Percentiles rank a stretch among this genome's conserved stretches.
Evolutionary conservation across 2,888 invertebrate species (phyloP).

Genomic region (Caenorhabditis drosophilae): DNA sequence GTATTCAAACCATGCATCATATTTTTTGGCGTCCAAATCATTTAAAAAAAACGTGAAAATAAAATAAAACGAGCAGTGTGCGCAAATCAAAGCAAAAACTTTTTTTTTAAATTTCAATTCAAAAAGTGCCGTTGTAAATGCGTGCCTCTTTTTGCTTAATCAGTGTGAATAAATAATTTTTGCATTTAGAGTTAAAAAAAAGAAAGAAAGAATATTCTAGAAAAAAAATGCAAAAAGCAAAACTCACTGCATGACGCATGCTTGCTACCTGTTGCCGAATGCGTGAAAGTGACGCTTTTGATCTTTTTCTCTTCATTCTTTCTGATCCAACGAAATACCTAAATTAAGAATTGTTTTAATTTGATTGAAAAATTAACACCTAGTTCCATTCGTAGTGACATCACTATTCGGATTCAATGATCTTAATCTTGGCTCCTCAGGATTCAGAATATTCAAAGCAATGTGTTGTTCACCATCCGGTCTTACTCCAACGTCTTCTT

Average conservation of each 20-base stretch:
- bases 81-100: no score
- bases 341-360: constrained; percentile 3
- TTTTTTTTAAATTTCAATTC: no score
- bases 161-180: no score
- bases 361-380: constrained; percentile 18
- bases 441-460: constrained; percentile 51
- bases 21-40: no score
- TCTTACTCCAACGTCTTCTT: constrained; percentile 23
- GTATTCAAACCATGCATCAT: no score
- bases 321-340: constrained; percentile 47
- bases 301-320: constrained; percentile 49
- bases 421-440: constrained; percentile 51
- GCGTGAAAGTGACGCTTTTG: constrained; percentile 43
- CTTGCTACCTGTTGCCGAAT: constrained; percentile 54
- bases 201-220: no score
- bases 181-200: no score
- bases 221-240: background rate
- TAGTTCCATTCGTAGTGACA: constrained; percentile 43
- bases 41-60: no score
- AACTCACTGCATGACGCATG: constrained; percentile 53
- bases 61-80: no score
- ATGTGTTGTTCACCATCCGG: constrained; percentile 46
- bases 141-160: no score
- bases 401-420: constrained; percentile 45
- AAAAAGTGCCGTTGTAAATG: no score